phyloP scores from a whole-genome alignment of 2,888 invertebrate species.

The Agriopis aurantiaria region DNA sequence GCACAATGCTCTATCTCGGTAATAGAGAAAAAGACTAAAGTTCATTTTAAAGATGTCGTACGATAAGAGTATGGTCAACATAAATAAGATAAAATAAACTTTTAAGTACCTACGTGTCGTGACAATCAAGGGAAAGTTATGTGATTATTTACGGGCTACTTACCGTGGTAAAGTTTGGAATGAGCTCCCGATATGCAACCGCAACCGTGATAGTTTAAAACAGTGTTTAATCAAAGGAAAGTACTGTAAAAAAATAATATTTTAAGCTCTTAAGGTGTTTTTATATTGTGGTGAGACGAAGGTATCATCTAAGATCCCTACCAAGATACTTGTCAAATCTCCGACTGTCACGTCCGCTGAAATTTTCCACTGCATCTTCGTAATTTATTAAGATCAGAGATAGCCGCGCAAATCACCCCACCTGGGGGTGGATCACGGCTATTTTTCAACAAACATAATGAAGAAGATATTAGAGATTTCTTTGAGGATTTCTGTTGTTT shows the following conservation, averaged over 20 bases:
- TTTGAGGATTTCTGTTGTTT: slow-evolving; percentile 33
- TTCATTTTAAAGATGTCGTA: too few species aligned
- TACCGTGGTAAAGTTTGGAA: too few species aligned
- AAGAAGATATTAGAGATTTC: slow-evolving; percentile 33
- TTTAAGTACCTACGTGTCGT: not conserved
- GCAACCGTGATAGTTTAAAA: too few species aligned
- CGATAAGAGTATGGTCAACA: too few species aligned
- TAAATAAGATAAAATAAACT: not conserved
- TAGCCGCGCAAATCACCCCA: slow-evolving; percentile 40
- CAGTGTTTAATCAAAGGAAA: too few species aligned
- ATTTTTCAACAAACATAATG: slow-evolving; percentile 40
- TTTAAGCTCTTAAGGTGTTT: not conserved
- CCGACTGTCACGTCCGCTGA: slow-evolving; percentile 48
- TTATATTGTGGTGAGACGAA: not conserved
- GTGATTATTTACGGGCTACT: too few species aligned
- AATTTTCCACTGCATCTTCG: slow-evolving; percentile 47
- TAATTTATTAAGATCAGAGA: slow-evolving; percentile 51
- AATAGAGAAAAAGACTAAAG: too few species aligned
- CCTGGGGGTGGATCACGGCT: slow-evolving; percentile 38
- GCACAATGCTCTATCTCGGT: too few species aligned
- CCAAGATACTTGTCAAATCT: slow-evolving; percentile 58
- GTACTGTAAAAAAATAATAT: too few species aligned
- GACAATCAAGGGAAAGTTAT: too few species aligned
- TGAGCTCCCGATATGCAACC: too few species aligned
- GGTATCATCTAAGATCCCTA: slow-evolving; percentile 50